Conservation (phyloP, 2,113 vertebrate genomes). For the Apeltes quadracus region DNA sequence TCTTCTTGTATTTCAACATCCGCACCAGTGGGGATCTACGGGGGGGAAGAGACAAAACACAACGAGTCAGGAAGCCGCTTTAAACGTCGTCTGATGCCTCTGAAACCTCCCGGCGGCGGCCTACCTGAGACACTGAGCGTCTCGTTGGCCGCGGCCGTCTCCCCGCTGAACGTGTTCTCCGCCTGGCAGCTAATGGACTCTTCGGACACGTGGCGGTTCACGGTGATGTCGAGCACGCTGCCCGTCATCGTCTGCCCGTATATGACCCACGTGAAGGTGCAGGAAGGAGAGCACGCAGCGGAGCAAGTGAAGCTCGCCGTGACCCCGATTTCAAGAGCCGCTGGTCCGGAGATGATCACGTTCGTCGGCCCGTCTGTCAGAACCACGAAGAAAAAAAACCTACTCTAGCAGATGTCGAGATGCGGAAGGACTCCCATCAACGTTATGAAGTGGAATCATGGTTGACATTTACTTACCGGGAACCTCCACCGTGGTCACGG, state of each 20-base stretch:
- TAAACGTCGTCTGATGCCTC: neutral
- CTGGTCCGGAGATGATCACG: slow-evolving; percentile 35
- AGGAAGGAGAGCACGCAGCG: slow-evolving; percentile 42
- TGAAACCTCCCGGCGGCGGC: neutral
- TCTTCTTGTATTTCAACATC: slow-evolving; percentile 35
- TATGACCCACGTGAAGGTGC: slow-evolving; percentile 49
- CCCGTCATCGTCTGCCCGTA: slow-evolving; percentile 15
- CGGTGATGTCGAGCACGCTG: slow-evolving; percentile 3
- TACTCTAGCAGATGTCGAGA: neutral
- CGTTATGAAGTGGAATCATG: neutral
- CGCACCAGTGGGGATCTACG: slow-evolving; percentile 51
- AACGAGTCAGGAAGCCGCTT: neutral
- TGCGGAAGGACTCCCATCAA: neutral
- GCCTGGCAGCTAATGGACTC: slow-evolving; percentile 50
- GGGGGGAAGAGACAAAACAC: neutral
- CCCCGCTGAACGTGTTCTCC: slow-evolving; percentile 15
- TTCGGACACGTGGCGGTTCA: slow-evolving; percentile 4
- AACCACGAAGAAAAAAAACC: neutral
- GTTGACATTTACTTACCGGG: slow-evolving; percentile 22
- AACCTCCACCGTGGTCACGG: slow-evolving; percentile 9
- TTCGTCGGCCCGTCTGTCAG: slow-evolving; percentile 40
- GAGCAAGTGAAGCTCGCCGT: slow-evolving; percentile 24
- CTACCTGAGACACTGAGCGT: slow-evolving; percentile 39
- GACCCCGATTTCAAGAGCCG: slow-evolving; percentile 20
- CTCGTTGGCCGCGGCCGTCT: slow-evolving; percentile 1